Base-by-base conservation (phyloP, 1,140 invertebrate species). In the Zophobas morio region DNA sequence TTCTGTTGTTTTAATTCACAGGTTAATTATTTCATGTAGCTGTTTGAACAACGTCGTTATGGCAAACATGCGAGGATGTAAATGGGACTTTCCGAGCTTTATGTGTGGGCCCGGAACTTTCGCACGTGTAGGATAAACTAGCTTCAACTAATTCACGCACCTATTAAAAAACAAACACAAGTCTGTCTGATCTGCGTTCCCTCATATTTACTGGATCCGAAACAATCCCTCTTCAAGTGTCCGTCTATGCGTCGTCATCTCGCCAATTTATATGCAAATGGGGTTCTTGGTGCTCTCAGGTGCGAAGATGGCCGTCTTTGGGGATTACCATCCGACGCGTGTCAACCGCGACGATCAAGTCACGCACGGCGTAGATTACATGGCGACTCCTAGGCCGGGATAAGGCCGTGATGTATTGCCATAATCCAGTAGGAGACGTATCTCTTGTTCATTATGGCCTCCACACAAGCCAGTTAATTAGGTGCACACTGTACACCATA, bases 381-480 rank as follows among this genome's bases (percentile, higher is more conserved):
- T 66, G 60, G 20, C 42, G 60, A 66, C 60, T 20, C 20, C 20
- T 66, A 5, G 60, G 60, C 42, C 42, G 42, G 60, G 60, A 66
- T 66, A 66, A 66, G 37, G 33, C n/a, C 39, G 60, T 66, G 60
- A 66, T 66, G 60, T 66, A 66, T 66, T 66, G 60, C 60, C 60
- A 66, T 66, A 66, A 66, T 66, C 60, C 60, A 42, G 60, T 66
- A 66, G n/a, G 60, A 37, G 60, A 66, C 39, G 39, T 66, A 66
- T 66, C 60, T 66, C 60, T 39, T 37, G 60, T 66, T 66, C 60
- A 66, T 66, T 66, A 66, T 66, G 42, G 2, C 39, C 42, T 39
- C 20, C 20, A 20, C 60, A 66, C 60, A 42, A 42, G 60, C 60
- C 42, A 42, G 60, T 66, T 66, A 66, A 66, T 66, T 66, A 66